Conservation (phyloP, 2,888 invertebrate genomes). For the Sinopyrophorus schimmeli region DNA sequence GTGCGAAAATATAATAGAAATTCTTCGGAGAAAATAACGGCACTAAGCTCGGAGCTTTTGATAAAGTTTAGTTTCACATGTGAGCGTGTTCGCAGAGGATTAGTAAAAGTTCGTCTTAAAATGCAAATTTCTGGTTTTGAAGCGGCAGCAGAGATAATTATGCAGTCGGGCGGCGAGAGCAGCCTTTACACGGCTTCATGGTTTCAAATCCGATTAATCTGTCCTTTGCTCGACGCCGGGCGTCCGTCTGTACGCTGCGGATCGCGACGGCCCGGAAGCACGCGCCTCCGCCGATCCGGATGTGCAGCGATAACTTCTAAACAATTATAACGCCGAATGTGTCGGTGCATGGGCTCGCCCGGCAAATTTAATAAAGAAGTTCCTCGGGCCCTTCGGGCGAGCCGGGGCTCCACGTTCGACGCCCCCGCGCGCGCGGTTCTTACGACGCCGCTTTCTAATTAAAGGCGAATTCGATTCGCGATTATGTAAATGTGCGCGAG, state of each 20-base stretch:
- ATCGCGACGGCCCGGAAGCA: slow-evolving; percentile 33
- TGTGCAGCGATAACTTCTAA: slow-evolving; percentile 35
- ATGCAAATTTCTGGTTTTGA: slow-evolving; percentile 52
- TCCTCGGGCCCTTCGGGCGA: slow-evolving; percentile 25
- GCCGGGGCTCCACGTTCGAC: too few relatives aligned
- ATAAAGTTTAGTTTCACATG: slow-evolving; percentile 27
- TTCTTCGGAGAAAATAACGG: slow-evolving; percentile 1
- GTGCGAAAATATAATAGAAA: too few relatives aligned
- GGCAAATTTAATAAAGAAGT: slow-evolving; percentile 37
- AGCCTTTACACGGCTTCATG: slow-evolving; percentile 54
- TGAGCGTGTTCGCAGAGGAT: slow-evolving; percentile 38
- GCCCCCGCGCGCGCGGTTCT: too few relatives aligned
- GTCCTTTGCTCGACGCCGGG: slow-evolving; percentile 40
- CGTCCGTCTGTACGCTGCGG: slow-evolving; percentile 29
- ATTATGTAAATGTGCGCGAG: too few relatives aligned
- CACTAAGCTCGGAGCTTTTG: slow-evolving; percentile 6
- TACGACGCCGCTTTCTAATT: too few relatives aligned
- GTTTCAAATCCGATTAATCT: slow-evolving; percentile 55
- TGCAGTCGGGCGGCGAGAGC: slow-evolving; percentile 49
- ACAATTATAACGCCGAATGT: slow-evolving; percentile 39
- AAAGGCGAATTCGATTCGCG: too few relatives aligned
- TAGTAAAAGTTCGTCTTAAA: slow-evolving; percentile 50
- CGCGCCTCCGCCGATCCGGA: slow-evolving; percentile 31
- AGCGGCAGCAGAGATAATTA: slow-evolving; percentile 50
- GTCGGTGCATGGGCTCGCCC: slow-evolving; percentile 34